phyloP scores from a whole-genome alignment of 2,888 invertebrate species.

The Unio pictorum region DNA sequence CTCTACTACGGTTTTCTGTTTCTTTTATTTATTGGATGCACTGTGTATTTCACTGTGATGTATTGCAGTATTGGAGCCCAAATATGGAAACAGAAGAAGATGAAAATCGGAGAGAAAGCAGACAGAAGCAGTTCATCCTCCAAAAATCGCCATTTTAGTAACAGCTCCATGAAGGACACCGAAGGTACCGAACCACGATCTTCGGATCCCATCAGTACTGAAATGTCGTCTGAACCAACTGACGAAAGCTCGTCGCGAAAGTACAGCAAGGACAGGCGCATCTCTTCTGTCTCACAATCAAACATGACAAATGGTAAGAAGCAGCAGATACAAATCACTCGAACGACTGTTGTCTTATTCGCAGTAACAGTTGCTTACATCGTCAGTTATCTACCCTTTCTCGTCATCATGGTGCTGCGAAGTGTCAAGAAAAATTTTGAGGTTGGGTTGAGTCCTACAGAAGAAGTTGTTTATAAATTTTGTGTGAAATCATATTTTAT shows the following conservation, averaged over 20 bases:
- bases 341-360: conserved; percentile 61
- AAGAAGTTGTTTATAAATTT: conserved; percentile 61
- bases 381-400: conserved; percentile 60
- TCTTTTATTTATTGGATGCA: conserved; percentile 53
- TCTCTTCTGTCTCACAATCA: conserved; percentile 26
- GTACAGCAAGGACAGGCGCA: conserved; percentile 31
- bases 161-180: conserved; percentile 28
- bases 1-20: conserved; percentile 61
- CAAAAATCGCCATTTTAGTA: conserved; percentile 35
- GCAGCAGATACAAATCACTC: conserved; percentile 51
- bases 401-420: conserved; percentile 60
- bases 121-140: conserved; percentile 12
- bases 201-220: conserved; percentile 56
- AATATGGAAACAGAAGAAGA: conserved; percentile 55
- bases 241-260: conserved; percentile 22
- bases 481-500: conserved; percentile 64
- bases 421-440: conserved; percentile 59
- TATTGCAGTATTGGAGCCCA: conserved; percentile 57
- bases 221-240: conserved; percentile 54
- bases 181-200: conserved; percentile 17
- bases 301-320: conserved; percentile 29
- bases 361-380: conserved; percentile 62
- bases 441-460: conserved; percentile 42
- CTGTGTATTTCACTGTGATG: conserved; percentile 55
- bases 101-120: conserved; percentile 44